Conservation (phyloP, 2,113 vertebrate species). For the Monopterus albus region DNA sequence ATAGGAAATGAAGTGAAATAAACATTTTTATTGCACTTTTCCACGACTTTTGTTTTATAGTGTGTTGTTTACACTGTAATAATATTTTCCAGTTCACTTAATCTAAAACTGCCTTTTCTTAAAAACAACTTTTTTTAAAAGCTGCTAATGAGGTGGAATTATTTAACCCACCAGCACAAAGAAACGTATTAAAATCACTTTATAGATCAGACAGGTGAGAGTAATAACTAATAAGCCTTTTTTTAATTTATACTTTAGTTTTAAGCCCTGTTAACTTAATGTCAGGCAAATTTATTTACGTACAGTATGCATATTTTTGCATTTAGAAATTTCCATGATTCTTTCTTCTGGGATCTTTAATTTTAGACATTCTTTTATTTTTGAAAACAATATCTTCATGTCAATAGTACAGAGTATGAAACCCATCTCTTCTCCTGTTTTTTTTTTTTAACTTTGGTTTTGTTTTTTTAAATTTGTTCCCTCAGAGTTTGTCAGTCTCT, state of each 20-base stretch:
- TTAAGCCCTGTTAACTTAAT: too few species aligned
- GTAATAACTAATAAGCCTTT: too few species aligned
- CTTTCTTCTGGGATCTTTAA: too few species aligned
- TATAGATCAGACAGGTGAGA: too few species aligned
- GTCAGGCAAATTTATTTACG: too few species aligned
- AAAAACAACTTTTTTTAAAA: too few species aligned
- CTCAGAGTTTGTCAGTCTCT: slow-evolving; percentile 34
- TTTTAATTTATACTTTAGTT: too few species aligned
- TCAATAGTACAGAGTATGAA: background rate
- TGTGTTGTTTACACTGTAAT: slow-evolving; percentile 6
- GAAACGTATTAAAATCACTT: background rate
- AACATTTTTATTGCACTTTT: background rate
- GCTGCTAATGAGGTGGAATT: background rate
- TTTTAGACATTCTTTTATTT: background rate
- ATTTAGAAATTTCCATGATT: too few species aligned
- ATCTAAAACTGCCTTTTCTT: background rate
- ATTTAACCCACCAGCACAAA: background rate
- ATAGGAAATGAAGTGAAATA: background rate
- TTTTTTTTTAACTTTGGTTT: slow-evolving; percentile 1
- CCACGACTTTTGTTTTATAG: background rate
- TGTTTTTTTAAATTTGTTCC: slow-evolving; percentile 23
- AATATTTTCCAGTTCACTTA: background rate
- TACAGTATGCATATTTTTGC: too few species aligned
- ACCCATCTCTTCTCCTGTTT: slow-evolving; percentile 11
- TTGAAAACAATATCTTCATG: background rate